Evolutionary conservation across 1,140 invertebrate species (phyloP), one percentile per base, ranked within the genome.

Genomic region (fruit fly (Drosophila melanogaster)): DNA sequence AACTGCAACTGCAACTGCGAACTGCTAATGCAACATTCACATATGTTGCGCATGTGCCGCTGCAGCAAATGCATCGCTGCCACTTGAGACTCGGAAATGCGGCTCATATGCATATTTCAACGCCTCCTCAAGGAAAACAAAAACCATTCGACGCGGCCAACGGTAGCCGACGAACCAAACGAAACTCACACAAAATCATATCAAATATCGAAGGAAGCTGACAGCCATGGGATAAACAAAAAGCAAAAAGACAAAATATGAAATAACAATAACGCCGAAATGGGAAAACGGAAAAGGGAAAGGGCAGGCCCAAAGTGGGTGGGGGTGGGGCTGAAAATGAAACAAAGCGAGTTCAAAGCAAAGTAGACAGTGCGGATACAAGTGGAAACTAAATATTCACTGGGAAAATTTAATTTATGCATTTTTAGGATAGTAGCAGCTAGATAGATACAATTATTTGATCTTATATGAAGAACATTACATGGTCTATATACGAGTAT

Each of bases 31-130:
- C 51, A 77, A 57, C 50, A 53, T 51, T 30, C 58, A 58, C 81
- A 84, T 43, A 84, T 85, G 81, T 57, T 71, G 62, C 60, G 70
- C 80, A 84, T 79, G 77, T 84, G 62, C 58, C 37, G 50, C n/a
- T 38, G 67, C 54, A 43, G 50, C 67, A 33, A 60, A 72, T 49
- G 47, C 59, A 41, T 30, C 40, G 51, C 58, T 51, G 47, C 65
- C 74, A 86, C 81, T 78, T 77, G 66, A 80, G 66, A 57, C 43
- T 7, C 11, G 24, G 66, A 62, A 37, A 71, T 33, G 44, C 38
- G 38, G 46, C 22, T 72, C 44, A 38, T 58, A 33, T 69, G 75
- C 79, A 76, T 64, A 75, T 87, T 75, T 81, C 78, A 67, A 76
- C 83, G 81, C 77, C 76, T 76, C 57, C 54, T 59, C 47, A 64